Evolutionary conservation across 2,797 vertebrate species (phyloP), one percentile per base, ranked within the genome.

Genomic region (Sardinella longiceps): DNA sequence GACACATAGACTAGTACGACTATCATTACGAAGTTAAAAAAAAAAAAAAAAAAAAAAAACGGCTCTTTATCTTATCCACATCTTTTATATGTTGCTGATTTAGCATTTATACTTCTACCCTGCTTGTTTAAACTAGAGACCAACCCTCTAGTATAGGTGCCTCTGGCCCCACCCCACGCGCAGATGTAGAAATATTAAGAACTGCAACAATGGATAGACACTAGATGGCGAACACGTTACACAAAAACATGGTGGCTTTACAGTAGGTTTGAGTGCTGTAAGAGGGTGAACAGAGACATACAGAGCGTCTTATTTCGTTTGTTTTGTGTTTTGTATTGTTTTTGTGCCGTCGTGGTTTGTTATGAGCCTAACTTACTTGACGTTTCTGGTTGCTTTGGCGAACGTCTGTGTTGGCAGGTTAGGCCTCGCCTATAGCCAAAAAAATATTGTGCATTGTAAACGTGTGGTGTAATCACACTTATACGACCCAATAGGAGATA

Each of bases 181-280:
- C 28, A 5, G 63, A 70, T 70, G 28, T 15, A 5, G 18, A 70
- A 25, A 70, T 66, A 15, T 15, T 30, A 0, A 20, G 11, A 77
- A 39, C 33, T 43, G 37, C 37, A 77, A 5, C 15, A 20, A 1
- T 23, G 5, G 0, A 33, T 10, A 43, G 14, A 43, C 70, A 77
- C 70, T 77, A 77, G 70, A 77, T 77, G 70, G 70, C 70, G 70
- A 23, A 23, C 33, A 11, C 23, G 70, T 77, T 37, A 9, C 63
- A 70, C 28, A 4, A 33, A 70, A 6, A 23, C 12, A 25, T 11
- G 9, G 9, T 28, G n/a, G 5, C 51, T 53, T 53, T 50, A 11
- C 10, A 50, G 10, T 50, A 12, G 15, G 9, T 51, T 18, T 53
- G 51, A n/a, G n/a, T 53, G 51, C 2, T 5, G 5, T 53, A 0